Evolutionary conservation across 2,113 vertebrate genomes (phyloP).

Genomic region (Chrysochloris asiatica): DNA sequence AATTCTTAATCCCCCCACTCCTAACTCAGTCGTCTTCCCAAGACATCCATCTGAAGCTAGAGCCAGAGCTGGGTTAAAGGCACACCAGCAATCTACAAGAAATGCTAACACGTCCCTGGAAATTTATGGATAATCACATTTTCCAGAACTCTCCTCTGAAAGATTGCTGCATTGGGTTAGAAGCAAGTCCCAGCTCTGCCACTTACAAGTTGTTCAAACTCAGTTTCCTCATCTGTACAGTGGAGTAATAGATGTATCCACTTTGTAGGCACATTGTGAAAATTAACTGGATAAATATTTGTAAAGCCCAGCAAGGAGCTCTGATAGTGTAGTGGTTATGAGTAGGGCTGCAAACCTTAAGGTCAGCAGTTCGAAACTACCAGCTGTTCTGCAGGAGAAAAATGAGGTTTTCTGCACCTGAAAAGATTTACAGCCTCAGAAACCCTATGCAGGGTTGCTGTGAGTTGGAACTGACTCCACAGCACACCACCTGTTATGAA

Average conservation of each 20-base stretch:
- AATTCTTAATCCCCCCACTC: neutral
- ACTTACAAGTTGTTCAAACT: neutral
- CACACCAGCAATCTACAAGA: neutral
- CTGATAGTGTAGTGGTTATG: too few relatives aligned
- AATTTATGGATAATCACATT: neutral
- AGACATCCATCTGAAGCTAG: neutral
- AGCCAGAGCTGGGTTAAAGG: too few relatives aligned
- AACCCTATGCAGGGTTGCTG: too few relatives aligned
- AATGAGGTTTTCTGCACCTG: too few relatives aligned
- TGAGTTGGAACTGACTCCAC: too few relatives aligned
- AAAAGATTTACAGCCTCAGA: too few relatives aligned
- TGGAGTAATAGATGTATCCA: neutral
- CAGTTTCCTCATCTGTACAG: neutral
- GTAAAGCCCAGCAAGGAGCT: neutral
- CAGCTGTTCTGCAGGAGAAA: too few relatives aligned
- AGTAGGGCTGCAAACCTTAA: too few relatives aligned
- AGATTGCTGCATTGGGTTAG: rapidly evolving
- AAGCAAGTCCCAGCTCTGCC: neutral
- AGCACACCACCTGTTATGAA: too few relatives aligned
- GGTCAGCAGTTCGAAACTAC: too few relatives aligned
- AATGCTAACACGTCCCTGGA: too few relatives aligned
- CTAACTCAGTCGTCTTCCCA: neutral
- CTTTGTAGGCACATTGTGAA: rapidly evolving
- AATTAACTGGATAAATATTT: neutral
- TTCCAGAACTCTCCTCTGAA: neutral